Base-by-base conservation (phyloP, 2,797 vertebrate genomes). In the Tadarida brasiliensis region DNA sequence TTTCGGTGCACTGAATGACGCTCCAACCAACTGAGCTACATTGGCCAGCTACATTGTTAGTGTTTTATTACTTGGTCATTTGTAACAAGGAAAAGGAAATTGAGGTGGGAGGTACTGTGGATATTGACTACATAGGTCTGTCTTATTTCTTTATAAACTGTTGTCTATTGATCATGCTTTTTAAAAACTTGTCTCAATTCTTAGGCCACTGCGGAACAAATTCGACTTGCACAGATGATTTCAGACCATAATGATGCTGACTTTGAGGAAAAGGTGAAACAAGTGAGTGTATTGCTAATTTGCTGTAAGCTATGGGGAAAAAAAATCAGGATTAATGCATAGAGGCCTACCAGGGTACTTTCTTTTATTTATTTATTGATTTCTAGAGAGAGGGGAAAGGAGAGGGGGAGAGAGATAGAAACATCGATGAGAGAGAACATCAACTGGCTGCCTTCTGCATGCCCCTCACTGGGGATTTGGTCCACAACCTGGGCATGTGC, bases 161-260 rank as follows among this genome's bases (percentile, higher is more conserved):
- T 93, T 85, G 17, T 28, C 15, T 94, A 3, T 93, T 88, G 35
- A 78, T 94, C 84, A 67, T 91, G 44, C n/a, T 68, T 86, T 67
- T 33, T 20, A 68, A 51, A 19, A 68, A 93, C 26, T 88, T 49
- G 15, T 91, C 33, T 96, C 30, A 67, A 54, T 84, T 90, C 84
- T 67, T 97, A 99, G 99, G 99, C 99, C 96, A 99, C 99, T 57
- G 99, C 99, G 10, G 99, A 99, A 99, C 99, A 99, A 98, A 99
- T 99, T 98, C 98, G 99, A 99, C 99, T 99, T 96, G 99, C 99
- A 97, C 99, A 99, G 99, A 99, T 99, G 99, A 99, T 99, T 98
- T 99, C 99, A 83, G 99, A 99, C 99, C 99, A 99, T 98, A 99
- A 99, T 44, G 99, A 99, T 95, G 99, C 99, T 98, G 99, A 99